phyloP scores from a whole-genome alignment of 2,888 invertebrate species.

The Synergus japonicus region DNA sequence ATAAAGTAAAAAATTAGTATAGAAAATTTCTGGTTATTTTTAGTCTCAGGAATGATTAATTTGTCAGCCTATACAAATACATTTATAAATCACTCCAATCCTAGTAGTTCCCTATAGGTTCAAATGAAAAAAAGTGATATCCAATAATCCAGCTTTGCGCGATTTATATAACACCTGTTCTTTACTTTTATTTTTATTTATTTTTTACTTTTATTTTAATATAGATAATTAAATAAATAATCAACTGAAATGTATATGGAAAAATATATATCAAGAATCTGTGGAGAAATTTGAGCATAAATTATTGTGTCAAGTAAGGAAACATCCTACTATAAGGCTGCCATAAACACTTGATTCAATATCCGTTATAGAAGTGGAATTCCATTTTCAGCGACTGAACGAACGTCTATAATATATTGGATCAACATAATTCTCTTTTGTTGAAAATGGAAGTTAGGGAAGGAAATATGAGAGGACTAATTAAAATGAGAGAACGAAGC shows the following conservation, averaged over 20 bases:
- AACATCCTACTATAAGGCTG: background rate
- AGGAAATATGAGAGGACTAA: constrained; percentile 24
- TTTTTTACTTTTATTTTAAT: background rate
- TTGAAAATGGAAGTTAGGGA: constrained; percentile 5
- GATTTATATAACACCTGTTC: background rate
- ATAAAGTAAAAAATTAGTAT: too few species aligned
- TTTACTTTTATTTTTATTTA: too few species aligned
- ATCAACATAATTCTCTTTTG: constrained; percentile 12
- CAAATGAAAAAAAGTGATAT: background rate
- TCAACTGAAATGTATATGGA: background rate
- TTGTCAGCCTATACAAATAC: background rate
- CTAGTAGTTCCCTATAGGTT: background rate
- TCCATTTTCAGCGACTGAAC: background rate
- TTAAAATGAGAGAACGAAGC: constrained; percentile 32
- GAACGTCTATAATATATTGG: constrained; percentile 2
- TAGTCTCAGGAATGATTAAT: background rate
- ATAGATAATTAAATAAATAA: background rate
- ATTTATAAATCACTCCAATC: background rate
- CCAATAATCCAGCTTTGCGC: constrained; percentile 2
- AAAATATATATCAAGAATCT: too few species aligned
- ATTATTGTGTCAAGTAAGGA: background rate
- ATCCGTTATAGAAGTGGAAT: background rate
- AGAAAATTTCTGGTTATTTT: background rate
- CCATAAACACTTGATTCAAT: background rate
- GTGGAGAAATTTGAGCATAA: background rate